phyloP scores from a whole-genome alignment of 2,113 vertebrate genomes.

The Peromyscus polionotus region DNA sequence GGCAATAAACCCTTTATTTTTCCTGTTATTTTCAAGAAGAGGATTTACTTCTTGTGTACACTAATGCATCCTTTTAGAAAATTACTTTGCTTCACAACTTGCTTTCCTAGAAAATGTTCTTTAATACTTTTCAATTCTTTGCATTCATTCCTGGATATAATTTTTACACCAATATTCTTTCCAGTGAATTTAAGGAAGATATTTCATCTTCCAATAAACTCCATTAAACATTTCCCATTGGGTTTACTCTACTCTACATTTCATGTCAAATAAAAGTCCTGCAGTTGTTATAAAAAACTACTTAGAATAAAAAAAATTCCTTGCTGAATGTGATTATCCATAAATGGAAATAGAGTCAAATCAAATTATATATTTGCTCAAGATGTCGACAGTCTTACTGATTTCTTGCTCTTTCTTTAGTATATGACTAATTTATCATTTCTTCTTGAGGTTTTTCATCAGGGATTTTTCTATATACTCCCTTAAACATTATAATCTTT shows the following conservation, averaged over 20 bases:
- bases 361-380: not conserved
- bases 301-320: not conserved
- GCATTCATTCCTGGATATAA: accelerated
- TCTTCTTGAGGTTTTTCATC: no score
- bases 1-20: not conserved
- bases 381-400: not conserved
- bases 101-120: not conserved
- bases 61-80: not conserved
- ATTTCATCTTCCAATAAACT: not conserved
- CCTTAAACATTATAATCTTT: not conserved
- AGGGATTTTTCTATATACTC: not conserved
- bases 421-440: not conserved
- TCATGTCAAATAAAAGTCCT: not conserved
- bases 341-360: not conserved
- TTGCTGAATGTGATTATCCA: not conserved
- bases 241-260: not conserved
- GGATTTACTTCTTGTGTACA: not conserved
- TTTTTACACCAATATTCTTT: not conserved
- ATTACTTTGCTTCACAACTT: not conserved
- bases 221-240: not conserved
- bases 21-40: not conserved
- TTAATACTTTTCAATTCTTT: not conserved
- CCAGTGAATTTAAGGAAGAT: not conserved
- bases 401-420: not conserved
- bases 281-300: not conserved